Conservation (phyloP, 1,140 invertebrate genomes). For the Cydia strobilella region DNA sequence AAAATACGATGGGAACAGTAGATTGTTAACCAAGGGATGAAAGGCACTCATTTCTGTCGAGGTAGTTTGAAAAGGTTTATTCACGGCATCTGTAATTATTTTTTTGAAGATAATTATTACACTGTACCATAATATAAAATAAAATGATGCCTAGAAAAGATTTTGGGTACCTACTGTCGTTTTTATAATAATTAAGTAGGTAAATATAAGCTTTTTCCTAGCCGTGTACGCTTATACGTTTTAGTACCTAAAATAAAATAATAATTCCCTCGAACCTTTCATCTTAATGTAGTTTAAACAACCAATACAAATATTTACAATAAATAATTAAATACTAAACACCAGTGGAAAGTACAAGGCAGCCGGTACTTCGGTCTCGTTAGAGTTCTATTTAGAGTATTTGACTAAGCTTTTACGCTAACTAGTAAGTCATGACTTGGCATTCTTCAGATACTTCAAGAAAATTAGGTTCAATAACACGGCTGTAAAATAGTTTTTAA, state of each 20-base stretch:
- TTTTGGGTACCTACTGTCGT: no score
- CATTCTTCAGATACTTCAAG: conserved; percentile 15
- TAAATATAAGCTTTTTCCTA: no score
- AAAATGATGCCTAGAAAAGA: no score
- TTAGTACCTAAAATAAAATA: not conserved
- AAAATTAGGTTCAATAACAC: not conserved
- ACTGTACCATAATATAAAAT: no score
- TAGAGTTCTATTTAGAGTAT: conserved; percentile 30
- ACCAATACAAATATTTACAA: conserved; percentile 17
- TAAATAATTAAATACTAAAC: conserved; percentile 29
- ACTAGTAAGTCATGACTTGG: conserved; percentile 17
- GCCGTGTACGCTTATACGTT: no score
- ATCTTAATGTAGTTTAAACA: conserved; percentile 23
- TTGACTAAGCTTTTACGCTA: conserved; percentile 28
- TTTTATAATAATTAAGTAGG: no score
- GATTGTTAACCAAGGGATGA: no score
- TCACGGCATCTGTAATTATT: no score
- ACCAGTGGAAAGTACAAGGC: conserved; percentile 7
- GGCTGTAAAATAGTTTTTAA: not conserved
- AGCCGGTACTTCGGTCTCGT: conserved; percentile 15
- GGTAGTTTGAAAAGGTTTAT: no score
- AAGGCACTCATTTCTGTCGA: no score
- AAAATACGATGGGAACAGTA: no score
- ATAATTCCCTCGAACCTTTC: not conserved
- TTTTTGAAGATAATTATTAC: no score